Evolutionary conservation across 2,797 vertebrate species (phyloP), one percentile per base, ranked within the genome.

Genomic region (Strix occidentalis): DNA sequence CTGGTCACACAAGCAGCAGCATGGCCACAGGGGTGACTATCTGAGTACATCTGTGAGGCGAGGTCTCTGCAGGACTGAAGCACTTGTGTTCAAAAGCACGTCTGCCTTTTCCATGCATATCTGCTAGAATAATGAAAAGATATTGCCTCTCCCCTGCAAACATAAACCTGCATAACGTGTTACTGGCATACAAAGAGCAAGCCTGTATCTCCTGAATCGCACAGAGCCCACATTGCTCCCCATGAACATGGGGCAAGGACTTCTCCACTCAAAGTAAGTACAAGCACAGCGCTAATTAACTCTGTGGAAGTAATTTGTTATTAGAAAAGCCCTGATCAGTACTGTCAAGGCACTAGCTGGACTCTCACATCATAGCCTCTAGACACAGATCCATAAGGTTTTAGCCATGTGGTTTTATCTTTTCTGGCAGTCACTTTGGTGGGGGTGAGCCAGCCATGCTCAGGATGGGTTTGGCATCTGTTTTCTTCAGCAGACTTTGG

Each of bases 31-130:
- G 16, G 24, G 20, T 7, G 48, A 9, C 48, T 39, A 39, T 39
- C 39, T 1, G 10, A 28, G 51, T 1, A 12, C 1, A 1, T 33
- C 28, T 3, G 8, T 1, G 7, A 48, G 53, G 48, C 0, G 33
- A 77, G 11, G 14, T 72, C 58, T 60, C 48, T 13, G 6, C 0
- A 7, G 51, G 33, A 66, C 33, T 11, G 37, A 69, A 68, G 51
- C 13, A 9, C 15, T 53, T 1, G 0, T 1, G 23, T 14, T 41
- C 35, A 74, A 16, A 69, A 33, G 4, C 37, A 37, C 1, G 0
- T 37, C 65, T 78, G 54, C 3, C 48, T 39, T 68, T 18, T 23
- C 20, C 2, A 12, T 54, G 25, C 10, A 1, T 5, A 18, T 16
- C 72, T n/a, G 5, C 37, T 41, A 9, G 20, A 65, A 39, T 16